Percentiles rank a stretch among this genome's conserved stretches.
Evolutionary conservation across 2,888 invertebrate species (phyloP).

Genomic region (Onchidella celtica): DNA sequence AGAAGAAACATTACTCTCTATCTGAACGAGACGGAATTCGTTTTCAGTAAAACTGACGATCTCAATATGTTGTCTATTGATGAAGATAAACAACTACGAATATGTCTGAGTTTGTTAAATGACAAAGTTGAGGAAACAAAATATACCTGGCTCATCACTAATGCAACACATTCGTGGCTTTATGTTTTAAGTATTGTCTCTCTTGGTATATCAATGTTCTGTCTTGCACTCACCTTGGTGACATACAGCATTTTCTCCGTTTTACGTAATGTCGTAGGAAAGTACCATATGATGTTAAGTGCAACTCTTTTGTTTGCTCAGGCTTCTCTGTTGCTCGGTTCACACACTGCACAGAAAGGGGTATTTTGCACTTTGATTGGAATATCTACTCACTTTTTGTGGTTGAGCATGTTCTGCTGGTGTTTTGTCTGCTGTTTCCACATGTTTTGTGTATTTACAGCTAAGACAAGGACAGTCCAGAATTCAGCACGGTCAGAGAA

Average conservation of each 20-base stretch:
- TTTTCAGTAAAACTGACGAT: too few species aligned
- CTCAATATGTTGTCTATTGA: too few species aligned
- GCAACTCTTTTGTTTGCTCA: slow-evolving; percentile 22
- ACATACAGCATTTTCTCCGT: slow-evolving; percentile 34
- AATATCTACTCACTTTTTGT: slow-evolving; percentile 34
- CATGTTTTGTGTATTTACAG: slow-evolving; percentile 33
- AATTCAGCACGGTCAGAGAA: background rate
- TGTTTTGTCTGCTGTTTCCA: too few species aligned
- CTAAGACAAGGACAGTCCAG: background rate
- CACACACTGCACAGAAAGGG: background rate
- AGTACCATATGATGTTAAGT: slow-evolving; percentile 23
- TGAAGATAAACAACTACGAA: too few species aligned
- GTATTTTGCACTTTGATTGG: slow-evolving; percentile 11
- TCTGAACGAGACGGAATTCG: too few species aligned
- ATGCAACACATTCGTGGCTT: too few species aligned
- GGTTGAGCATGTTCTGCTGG: slow-evolving; percentile 41
- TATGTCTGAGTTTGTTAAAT: too few species aligned
- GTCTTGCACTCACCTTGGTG: slow-evolving; percentile 31
- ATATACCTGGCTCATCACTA: too few species aligned
- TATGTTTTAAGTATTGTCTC: slow-evolving; percentile 19
- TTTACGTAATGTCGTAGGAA: slow-evolving; percentile 18
- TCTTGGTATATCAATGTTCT: slow-evolving; percentile 9
- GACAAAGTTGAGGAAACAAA: too few species aligned
- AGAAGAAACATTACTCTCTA: too few species aligned
- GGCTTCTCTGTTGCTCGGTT: background rate